phyloP scores from a whole-genome alignment of 2,113 vertebrate genomes.

The Lichenostomus cassidix region DNA sequence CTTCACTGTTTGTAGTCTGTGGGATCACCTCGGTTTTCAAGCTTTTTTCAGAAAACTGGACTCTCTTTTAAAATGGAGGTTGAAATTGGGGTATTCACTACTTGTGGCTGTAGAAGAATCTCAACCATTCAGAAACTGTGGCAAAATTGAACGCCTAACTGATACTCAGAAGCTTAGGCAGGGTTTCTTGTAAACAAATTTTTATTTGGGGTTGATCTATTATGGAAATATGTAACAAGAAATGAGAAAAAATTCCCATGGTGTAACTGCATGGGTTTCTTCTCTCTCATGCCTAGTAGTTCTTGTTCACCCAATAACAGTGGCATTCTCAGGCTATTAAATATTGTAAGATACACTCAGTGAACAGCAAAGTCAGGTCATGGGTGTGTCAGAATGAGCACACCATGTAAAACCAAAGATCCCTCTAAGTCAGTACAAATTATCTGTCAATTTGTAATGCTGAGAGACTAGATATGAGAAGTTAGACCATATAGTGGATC shows the following conservation, averaged over 20 bases:
- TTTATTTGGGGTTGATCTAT: neutral
- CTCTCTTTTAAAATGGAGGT: neutral
- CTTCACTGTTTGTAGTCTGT: neutral
- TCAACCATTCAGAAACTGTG: neutral
- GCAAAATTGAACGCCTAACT: neutral
- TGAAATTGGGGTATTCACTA: neutral
- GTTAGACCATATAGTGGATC: neutral
- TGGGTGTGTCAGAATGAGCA: neutral
- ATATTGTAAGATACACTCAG: neutral
- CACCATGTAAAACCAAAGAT: neutral
- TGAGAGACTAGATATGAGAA: neutral
- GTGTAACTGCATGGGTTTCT: neutral
- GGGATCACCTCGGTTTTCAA: neutral
- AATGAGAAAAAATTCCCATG: neutral
- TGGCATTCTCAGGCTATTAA: neutral
- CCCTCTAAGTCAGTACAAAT: neutral
- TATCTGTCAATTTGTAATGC: neutral
- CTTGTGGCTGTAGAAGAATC: neutral
- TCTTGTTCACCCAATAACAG: neutral
- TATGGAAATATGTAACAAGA: neutral
- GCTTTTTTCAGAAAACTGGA: neutral
- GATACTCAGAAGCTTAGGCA: neutral
- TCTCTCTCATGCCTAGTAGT: neutral
- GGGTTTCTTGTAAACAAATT: neutral
- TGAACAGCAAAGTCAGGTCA: neutral